Conservation (phyloP, 2,797 vertebrate species). For the Rhabdomys pumilio region DNA sequence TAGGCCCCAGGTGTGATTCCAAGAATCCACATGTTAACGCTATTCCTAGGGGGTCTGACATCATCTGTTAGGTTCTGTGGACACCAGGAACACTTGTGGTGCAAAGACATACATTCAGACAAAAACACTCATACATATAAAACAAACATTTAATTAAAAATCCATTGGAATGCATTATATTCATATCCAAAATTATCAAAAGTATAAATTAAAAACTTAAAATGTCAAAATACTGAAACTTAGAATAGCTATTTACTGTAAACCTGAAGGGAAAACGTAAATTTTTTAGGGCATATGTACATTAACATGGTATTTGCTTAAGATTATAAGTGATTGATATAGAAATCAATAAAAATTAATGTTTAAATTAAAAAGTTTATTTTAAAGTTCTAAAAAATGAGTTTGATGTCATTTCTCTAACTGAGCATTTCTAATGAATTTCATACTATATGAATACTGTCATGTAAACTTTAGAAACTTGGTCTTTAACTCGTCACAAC, state of each 20-base stretch:
- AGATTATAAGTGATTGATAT: not conserved
- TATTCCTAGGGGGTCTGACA: not conserved
- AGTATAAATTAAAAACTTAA: not conserved
- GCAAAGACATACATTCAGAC: rapidly evolving
- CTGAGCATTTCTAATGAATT: not conserved
- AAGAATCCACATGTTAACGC: not conserved
- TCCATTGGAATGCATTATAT: not conserved
- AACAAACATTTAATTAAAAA: not conserved
- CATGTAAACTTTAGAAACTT: not conserved
- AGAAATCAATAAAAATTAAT: not conserved
- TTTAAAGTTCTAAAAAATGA: not conserved
- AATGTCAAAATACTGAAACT: not conserved
- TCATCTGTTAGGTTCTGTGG: not conserved
- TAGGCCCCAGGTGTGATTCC: no score
- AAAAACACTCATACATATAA: not conserved
- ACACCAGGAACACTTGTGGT: not conserved
- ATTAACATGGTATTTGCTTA: not conserved
- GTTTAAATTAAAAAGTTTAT: not conserved
- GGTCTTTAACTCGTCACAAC: not conserved
- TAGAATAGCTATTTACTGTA: not conserved
- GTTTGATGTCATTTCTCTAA: not conserved
- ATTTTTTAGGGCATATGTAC: not conserved
- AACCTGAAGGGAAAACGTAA: not conserved
- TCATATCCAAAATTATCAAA: not conserved
- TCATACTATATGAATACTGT: no score